Conservation (phyloP, 2,888 invertebrate species). For the Pristionchus fissidentatus region DNA sequence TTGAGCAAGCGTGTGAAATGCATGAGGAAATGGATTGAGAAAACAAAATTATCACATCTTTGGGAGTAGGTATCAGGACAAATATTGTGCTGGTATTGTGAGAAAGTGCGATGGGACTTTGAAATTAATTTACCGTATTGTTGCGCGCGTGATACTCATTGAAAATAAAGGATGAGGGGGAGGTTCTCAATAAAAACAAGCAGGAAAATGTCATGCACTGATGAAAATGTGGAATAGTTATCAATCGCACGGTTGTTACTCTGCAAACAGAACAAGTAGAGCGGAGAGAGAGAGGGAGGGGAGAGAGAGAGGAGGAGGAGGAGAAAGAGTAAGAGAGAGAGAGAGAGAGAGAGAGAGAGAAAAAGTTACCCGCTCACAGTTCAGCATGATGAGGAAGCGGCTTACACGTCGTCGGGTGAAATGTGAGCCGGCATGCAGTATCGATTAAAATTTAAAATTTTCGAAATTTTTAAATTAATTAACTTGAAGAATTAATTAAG, state of each 20-base stretch:
- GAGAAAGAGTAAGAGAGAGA: neutral
- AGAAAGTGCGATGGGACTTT: too few species aligned
- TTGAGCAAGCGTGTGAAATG: too few species aligned
- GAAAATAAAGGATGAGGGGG: neutral
- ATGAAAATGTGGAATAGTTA: too few species aligned
- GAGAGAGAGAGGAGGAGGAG: neutral
- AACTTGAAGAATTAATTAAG: neutral
- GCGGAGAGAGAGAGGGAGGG: neutral
- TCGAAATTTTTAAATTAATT: neutral
- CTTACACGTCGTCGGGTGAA: neutral
- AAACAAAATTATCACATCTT: too few species aligned
- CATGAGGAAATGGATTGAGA: too few species aligned
- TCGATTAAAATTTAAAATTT: too few species aligned
- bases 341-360: neutral
- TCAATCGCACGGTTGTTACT: constrained; percentile 22
- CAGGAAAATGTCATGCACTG: too few species aligned
- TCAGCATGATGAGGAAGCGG: neutral
- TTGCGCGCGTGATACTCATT: neutral
- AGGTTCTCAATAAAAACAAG: constrained; percentile 24
- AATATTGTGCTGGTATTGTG: too few species aligned
- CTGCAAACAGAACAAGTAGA: neutral
- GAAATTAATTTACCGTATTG: too few species aligned
- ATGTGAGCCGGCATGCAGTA: neutral
- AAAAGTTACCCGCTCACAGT: constrained; percentile 13
- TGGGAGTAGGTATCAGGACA: too few species aligned